Evolutionary conservation across 2,888 invertebrate species (phyloP).

Genomic region (Sinohyriopsis cumingii): DNA sequence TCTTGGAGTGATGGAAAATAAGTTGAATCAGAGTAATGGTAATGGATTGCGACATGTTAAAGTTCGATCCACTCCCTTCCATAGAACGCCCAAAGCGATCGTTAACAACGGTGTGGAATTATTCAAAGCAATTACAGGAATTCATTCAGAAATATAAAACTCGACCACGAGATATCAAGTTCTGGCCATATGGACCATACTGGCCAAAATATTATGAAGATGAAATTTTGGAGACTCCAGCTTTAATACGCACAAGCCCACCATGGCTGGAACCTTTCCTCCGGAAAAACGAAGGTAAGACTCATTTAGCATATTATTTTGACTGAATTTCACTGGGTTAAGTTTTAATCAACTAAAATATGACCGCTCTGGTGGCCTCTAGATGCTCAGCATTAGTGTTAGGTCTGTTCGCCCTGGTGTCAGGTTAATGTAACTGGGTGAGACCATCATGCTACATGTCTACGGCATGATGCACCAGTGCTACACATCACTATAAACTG

Average conservation of each 20-base stretch:
- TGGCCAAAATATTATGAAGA: conserved; percentile 62
- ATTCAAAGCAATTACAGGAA: conserved; percentile 61
- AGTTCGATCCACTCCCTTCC: not conserved
- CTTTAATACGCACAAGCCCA: conserved; percentile 38
- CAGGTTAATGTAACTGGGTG: too few relatives aligned
- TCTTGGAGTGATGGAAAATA: too few relatives aligned
- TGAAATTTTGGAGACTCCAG: conserved; percentile 56
- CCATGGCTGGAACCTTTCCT: conserved; percentile 43
- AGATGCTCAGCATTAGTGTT: too few relatives aligned
- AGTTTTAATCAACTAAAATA: too few relatives aligned
- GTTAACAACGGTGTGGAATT: conserved; percentile 46
- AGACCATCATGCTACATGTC: too few relatives aligned
- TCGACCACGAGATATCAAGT: conserved; percentile 64
- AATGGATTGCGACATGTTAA: too few relatives aligned
- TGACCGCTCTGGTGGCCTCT: too few relatives aligned
- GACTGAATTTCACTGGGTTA: not conserved
- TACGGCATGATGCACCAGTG: too few relatives aligned
- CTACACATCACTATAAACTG: too few relatives aligned
- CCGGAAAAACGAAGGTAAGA: conserved; percentile 36
- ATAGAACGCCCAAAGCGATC: conserved; percentile 29
- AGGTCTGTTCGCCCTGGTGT: too few relatives aligned
- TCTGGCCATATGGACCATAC: conserved; percentile 69
- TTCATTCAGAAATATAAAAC: conserved; percentile 62
- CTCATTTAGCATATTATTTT: not conserved
- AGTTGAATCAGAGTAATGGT: too few relatives aligned